Base-by-base conservation (phyloP, 2,113 vertebrate species). In the Osmerus eperlanus region DNA sequence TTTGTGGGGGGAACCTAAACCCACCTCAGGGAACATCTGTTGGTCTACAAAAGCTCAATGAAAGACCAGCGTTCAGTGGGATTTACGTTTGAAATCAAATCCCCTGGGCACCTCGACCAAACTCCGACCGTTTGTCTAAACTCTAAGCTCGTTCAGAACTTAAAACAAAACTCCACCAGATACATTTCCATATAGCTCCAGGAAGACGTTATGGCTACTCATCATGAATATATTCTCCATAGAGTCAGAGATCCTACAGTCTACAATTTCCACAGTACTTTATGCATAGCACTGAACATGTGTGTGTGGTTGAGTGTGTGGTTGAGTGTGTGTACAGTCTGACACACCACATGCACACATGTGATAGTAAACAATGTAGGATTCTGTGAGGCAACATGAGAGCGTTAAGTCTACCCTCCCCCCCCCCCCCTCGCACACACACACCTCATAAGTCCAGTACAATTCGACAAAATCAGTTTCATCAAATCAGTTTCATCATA, bases 101-200 rank as follows among this genome's bases (percentile, higher is more conserved):
- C 81, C 73, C 78, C 14, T 51, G 71, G 80, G 88, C 72, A 60
- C 13, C 2, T 41, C 58, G 3, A 68, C 72, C 3, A 63, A 66
- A 32, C 41, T 59, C 67, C 71, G 54, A 60, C 53, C 71, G 74
- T 81, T 86, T 75, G 87, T 74, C 78, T 66, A 74, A 81, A 86
- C 78, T 78, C 72, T 75, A 21, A 76, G 81, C 84, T 88, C 75
- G 70, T 75, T 88, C 66, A 61, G 12, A 76, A 79, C 69, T 75
- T 84, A 18, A 87, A 85, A 84, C 76, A 82, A 81, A 83, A 75
- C 29, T 36, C 4, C 2, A 41, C 5, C 36, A 41, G 36, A 1
- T 47, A 12, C 11, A 77, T 89, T 88, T 86, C 76, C 70, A 86
- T 84, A 74, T 78, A 82, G 77, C 72, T 68, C 79, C 58, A 0